These are phyloP conservation scores for Ophioderma brevispina DNA, from an alignment of 35 echinoderm and acorn worm genomes.

Conservation along the genomic window DNA sequence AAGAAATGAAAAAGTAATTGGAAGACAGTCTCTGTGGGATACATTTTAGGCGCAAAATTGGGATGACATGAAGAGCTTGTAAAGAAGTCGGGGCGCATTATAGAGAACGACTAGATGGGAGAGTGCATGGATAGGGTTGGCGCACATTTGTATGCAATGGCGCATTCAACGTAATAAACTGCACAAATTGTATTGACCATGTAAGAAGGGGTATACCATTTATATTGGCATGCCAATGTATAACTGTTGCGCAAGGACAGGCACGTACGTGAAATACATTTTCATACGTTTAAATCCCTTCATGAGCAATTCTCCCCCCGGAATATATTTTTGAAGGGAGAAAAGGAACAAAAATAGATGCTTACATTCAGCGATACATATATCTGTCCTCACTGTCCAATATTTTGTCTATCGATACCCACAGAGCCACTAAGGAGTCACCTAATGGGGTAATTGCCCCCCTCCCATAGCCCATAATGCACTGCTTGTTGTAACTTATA, in stretches of 20 bases:
- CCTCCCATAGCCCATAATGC: slow-evolving; percentile 12
- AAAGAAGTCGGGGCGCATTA: neutral
- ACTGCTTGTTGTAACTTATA: neutral
- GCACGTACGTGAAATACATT: neutral
- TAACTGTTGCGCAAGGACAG: neutral
- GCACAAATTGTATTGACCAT: slow-evolving; percentile 2
- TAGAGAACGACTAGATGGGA: neutral
- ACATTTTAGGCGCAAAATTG: neutral
- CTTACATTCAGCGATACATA: neutral
- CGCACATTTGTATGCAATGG: neutral
- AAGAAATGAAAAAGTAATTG: neutral
- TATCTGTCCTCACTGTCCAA: slow-evolving; percentile 4
- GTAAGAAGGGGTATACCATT: neutral
- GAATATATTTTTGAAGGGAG: neutral
- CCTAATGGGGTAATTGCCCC: slow-evolving; percentile 7
- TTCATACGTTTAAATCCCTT: neutral
- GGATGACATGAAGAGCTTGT: neutral
- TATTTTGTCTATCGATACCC: slow-evolving; percentile 14
- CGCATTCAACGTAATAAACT: neutral
- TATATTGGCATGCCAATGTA: neutral
- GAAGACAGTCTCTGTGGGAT: neutral
- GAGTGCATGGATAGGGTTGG: neutral
- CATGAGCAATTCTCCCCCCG: neutral
- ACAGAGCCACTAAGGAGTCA: slow-evolving; percentile 1
- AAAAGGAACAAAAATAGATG: neutral